Base-by-base conservation (phyloP, 2,888 invertebrate species). In the Kuschelorhynchus macadamiae region DNA sequence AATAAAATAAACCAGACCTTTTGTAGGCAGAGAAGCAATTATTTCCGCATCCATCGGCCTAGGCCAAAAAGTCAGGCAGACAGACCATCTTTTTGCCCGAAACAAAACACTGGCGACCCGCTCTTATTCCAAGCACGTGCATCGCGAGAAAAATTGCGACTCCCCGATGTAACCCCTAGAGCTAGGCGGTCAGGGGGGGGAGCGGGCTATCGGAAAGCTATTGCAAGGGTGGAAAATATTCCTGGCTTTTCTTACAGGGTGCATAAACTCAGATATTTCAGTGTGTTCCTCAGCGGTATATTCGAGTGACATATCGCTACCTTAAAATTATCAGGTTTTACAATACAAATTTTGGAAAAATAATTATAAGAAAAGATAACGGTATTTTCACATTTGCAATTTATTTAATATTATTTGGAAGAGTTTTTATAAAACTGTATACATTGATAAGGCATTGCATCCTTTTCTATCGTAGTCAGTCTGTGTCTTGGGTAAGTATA, bases 61-160 rank as follows among this genome's bases (percentile, higher is more conserved):
- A 61, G 56, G 42, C 55, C 50, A 55, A 62, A 67, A 56, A 50
- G 16, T 49, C 52, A 30, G 9, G 44, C 53, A 55, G 66, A 66
- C 57, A 56, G 68, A 59, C 63, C 47, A 68, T 65, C 69, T 60
- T 60, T 64, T 69, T 60, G 50, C 62, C 66, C 77, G 78, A 78
- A 78, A 81, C 81, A 82, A 82, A 81, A 82, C 69, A 68, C 36
- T 53, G 69, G 11, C 42, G 49, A 64, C 47, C 70, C 75, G 73
- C 74, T 69, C 67, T 76, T 77, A 83, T 83, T 83, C 83, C 76
- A 78, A 81, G 81, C 83, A 83, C 83, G 83, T 83, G 82, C 79
- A 73, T 81, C 80, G 82, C 82, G 82, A 83, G 83, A 83, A 83
- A 83, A 83, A 83, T 83, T 83, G 83, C 83, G 81, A 82, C 80